Evolutionary conservation across 2,888 invertebrate genomes (phyloP).

Genomic region (Ferrisia virgata): DNA sequence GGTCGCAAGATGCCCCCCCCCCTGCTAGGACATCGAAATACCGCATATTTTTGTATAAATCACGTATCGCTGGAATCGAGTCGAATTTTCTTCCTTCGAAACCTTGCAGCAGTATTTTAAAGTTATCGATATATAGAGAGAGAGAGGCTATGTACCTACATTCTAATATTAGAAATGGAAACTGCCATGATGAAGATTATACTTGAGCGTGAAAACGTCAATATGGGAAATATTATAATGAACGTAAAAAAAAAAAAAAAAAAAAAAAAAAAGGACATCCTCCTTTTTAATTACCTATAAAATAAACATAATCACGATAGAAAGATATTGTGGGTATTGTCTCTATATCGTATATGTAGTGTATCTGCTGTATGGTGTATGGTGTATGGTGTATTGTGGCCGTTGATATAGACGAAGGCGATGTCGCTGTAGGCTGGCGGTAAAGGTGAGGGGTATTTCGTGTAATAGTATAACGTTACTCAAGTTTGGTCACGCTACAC

Average conservation of each 20-base stretch:
- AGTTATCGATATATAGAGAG: not conserved
- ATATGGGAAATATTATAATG: not conserved
- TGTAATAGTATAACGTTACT: conserved; percentile 26
- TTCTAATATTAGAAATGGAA: not conserved
- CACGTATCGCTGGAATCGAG: no score
- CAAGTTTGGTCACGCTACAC: conserved; percentile 33
- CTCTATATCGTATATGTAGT: not conserved
- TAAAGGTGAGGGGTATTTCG: conserved; percentile 2
- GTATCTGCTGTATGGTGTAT: no score
- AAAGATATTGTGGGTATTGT: not conserved
- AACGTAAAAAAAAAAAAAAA: no score
- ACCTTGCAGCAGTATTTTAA: not conserved
- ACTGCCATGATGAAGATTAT: no score
- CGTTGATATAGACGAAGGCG: not conserved
- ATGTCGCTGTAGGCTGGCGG: not conserved
- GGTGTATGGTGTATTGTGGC: no score
- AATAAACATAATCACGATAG: conserved; percentile 13
- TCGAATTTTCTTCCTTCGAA: no score
- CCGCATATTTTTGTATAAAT: no score
- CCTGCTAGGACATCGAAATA: not conserved
- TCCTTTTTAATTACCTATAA: conserved; percentile 25
- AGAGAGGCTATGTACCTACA: not conserved
- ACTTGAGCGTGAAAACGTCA: not conserved
- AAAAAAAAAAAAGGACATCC: not conserved
- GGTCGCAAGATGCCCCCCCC: not conserved